Conservation (phyloP, 64 coral and sea anemone genomes). For the Pachyseris speciosa region DNA sequence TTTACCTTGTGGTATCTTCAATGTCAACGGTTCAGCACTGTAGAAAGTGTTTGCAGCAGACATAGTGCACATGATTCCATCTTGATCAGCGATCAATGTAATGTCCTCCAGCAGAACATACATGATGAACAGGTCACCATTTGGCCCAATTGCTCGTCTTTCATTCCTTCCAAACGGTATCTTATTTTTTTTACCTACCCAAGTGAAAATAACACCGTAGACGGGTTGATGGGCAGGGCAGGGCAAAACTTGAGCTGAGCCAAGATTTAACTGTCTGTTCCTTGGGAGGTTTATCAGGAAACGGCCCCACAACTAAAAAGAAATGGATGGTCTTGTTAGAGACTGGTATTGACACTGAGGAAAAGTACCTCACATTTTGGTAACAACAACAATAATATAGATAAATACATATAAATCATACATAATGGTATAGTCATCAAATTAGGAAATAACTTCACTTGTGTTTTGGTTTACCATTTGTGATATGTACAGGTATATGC, state of each 20-base stretch:
- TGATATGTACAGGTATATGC: too few species aligned
- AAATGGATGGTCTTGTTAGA: not conserved
- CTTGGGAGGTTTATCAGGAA: not conserved
- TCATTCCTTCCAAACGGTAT: not conserved
- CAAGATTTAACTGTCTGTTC: not conserved
- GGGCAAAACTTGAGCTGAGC: not conserved
- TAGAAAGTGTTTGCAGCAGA: slow-evolving; percentile 2
- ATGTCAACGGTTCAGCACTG: not conserved
- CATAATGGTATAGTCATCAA: too few species aligned
- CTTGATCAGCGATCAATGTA: not conserved
- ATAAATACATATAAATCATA: too few species aligned
- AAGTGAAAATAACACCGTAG: not conserved
- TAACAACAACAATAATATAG: too few species aligned
- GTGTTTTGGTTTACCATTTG: too few species aligned
- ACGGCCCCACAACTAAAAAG: not conserved
- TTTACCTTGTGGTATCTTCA: not conserved
- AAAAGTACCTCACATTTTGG: too few species aligned
- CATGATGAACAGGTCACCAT: slow-evolving; percentile 29
- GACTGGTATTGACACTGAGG: too few species aligned
- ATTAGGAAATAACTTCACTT: too few species aligned
- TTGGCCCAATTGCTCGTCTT: not conserved
- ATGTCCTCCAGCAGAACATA: slow-evolving; percentile 21
- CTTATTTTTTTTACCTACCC: not conserved
- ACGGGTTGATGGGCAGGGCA: not conserved
- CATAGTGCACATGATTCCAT: slow-evolving; percentile 15